A percentile compares a stretch with the other conserved stretches of the same genome.
Evolutionary conservation across 2,888 invertebrate species (phyloP).

Genomic region (Nomada fabriciana): DNA sequence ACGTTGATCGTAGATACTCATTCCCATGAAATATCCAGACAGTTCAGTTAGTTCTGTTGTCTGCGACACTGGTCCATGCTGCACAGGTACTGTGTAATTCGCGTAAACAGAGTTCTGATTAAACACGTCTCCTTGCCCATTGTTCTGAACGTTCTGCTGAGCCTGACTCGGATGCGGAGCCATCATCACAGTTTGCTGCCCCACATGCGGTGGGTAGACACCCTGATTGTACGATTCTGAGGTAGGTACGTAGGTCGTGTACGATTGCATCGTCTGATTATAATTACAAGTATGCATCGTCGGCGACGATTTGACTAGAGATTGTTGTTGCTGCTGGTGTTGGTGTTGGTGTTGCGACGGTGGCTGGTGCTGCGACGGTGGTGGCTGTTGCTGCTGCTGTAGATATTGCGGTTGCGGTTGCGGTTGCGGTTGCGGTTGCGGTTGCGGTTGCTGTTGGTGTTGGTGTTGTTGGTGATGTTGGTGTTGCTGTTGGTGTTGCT

Average conservation of each 20-base stretch:
- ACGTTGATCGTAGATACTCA: constrained; percentile 82
- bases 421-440: constrained; percentile 58
- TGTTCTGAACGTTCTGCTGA: constrained; percentile 70
- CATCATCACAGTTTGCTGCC: constrained; percentile 79
- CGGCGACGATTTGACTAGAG: constrained; percentile 78
- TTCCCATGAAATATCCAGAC: constrained; percentile 81
- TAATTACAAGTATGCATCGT: constrained; percentile 77
- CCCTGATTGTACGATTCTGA: constrained; percentile 78
- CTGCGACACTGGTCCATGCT: constrained; percentile 76
- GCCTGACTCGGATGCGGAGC: constrained; percentile 73
- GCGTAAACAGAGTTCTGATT: constrained; percentile 80
- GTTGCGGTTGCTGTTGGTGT: constrained; percentile 52
- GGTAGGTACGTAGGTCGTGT: constrained; percentile 78
- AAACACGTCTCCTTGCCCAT: constrained; percentile 76
- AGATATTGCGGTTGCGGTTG: constrained; percentile 47
- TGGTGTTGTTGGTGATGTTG: constrained; percentile 29
- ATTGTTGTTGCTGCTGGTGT: constrained; percentile 71
- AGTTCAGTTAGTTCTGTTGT: constrained; percentile 79
- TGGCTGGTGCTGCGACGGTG: constrained; percentile 39
- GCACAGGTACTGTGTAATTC: constrained; percentile 81
- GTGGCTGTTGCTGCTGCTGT: too few relatives aligned
- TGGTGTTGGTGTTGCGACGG: constrained; percentile 57
- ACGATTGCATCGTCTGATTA: constrained; percentile 73
- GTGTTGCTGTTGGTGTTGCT: constrained; percentile 51
- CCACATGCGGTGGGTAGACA: constrained; percentile 72